phyloP scores from a whole-genome alignment of 2,797 vertebrate genomes.

The Acanthornis magna region DNA sequence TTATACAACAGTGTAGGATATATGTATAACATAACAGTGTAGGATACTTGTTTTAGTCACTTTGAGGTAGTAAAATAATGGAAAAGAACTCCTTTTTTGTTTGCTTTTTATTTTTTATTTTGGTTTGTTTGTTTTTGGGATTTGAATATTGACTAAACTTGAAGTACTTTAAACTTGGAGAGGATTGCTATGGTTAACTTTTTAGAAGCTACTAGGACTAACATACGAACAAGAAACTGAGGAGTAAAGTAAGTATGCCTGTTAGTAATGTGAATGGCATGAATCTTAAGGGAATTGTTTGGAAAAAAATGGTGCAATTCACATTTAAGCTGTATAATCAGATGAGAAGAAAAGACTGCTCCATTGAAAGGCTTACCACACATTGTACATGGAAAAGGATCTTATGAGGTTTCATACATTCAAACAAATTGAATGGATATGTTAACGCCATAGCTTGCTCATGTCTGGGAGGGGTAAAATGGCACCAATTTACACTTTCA shows the following conservation, averaged over 20 bases:
- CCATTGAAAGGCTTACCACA: background rate
- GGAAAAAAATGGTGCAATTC: background rate
- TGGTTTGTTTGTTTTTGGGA: too few relatives aligned
- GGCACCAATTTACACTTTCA: background rate
- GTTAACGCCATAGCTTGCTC: background rate
- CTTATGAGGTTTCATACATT: background rate
- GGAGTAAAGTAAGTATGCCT: background rate
- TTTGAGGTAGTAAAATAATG: background rate
- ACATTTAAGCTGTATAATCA: background rate
- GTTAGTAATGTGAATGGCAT: background rate
- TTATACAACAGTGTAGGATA: background rate
- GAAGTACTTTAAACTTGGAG: background rate
- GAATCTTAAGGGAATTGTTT: background rate
- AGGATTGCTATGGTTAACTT: background rate
- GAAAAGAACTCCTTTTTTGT: accelerated
- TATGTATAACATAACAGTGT: background rate
- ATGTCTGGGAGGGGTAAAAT: background rate
- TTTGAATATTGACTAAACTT: background rate
- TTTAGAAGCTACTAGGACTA: background rate
- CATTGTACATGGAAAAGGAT: background rate
- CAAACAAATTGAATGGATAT: background rate
- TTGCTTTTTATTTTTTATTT: background rate
- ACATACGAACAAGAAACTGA: background rate
- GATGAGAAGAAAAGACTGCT: background rate
- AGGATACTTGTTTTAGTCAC: background rate